Base-by-base conservation (phyloP, 2,888 invertebrate genomes). In the Spilosoma lubricipeda region DNA sequence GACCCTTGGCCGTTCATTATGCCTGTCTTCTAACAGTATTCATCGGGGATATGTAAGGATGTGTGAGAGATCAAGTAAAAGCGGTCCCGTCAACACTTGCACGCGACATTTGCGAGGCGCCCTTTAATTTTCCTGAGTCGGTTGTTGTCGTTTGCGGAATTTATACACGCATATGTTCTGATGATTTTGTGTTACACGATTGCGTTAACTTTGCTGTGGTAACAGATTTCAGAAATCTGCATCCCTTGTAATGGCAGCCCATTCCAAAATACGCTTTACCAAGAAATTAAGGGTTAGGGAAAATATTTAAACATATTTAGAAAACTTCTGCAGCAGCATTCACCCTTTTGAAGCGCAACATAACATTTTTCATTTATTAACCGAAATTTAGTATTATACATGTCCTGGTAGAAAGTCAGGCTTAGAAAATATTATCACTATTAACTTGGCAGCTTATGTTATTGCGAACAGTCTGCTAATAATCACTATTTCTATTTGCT, bases 101-200 rank as follows among this genome's bases (percentile, higher is more conserved):
- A 88, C 84, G 88, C 85, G 87, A 88, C 88, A 88, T 86, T 87
- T 85, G 87, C 72, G 85, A 75, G 73, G 59, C 77, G 74, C 79
- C 85, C 88, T 86, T 87, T 88, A 88, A 87, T 88, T 90, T 86
- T 83, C 84, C 83, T 80, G 85, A 79, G 80, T 85, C 78, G 80
- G 81, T 84, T 85, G 87, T 88, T 88, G 86, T 89, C 86, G 83
- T 84, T 81, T 83, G 83, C 72, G 75, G 77, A 81, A 80, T 79
- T 80, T 86, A 82, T 77, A 80, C 78, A 76, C 83, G 77, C 81
- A 72, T 84, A 76, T 82, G 78, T 84, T 86, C 78, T 82, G 85
- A 85, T 84, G 75, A 84, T 84, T 85, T 86, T 78, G 79, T 79
- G 77, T 74, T 86, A 81, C 70, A 76, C 70, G 67, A 79, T 78